Percentiles rank a stretch among this genome's conserved stretches.
phyloP scores from a whole-genome alignment of 1,140 invertebrate species.

The Patella vulgata region DNA sequence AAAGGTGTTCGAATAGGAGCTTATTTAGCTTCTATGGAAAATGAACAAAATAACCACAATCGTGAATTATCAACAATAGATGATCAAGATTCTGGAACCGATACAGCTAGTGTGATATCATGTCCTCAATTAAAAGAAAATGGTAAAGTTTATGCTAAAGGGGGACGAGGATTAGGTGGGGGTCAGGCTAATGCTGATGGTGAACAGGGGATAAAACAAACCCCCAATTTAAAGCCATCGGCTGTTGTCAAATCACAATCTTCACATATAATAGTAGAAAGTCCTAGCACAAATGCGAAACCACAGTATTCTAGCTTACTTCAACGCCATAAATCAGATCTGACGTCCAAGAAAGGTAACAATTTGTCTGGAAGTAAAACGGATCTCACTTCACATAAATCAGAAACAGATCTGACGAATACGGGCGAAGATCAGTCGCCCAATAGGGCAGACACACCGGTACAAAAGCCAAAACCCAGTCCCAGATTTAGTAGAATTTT shows the following conservation, averaged over 20 bases:
- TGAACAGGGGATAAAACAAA: conserved; percentile 52
- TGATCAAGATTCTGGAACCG: conserved; percentile 56
- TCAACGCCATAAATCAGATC: conserved; percentile 66
- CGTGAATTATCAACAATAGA: conserved; percentile 42
- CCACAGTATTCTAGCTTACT: conserved; percentile 51
- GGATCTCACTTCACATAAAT: conserved; percentile 9
- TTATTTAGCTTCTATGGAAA: conserved; percentile 86
- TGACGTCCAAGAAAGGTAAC: conserved; percentile 45
- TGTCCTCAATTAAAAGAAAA: conserved; percentile 43
- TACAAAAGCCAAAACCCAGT: conserved; percentile 55
- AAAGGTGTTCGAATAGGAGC: conserved; percentile 96
- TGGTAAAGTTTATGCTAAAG: not conserved
- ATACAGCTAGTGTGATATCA: conserved; percentile 55
- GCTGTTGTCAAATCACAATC: conserved; percentile 62
- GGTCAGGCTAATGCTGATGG: conserved; percentile 15
- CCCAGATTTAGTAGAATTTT: conserved; percentile 54
- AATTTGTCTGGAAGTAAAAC: not conserved
- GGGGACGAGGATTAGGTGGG: not conserved
- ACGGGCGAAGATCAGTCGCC: conserved; percentile 1
- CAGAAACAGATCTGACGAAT: conserved; percentile 11
- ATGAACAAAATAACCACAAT: conserved; percentile 41
- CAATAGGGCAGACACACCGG: conserved; percentile 19
- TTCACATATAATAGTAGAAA: conserved; percentile 54
- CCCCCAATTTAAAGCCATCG: conserved; percentile 57
- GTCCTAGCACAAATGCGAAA: conserved; percentile 29